phyloP scores from a whole-genome alignment of 2,888 invertebrate genomes.

The Sussaba pulchella region DNA sequence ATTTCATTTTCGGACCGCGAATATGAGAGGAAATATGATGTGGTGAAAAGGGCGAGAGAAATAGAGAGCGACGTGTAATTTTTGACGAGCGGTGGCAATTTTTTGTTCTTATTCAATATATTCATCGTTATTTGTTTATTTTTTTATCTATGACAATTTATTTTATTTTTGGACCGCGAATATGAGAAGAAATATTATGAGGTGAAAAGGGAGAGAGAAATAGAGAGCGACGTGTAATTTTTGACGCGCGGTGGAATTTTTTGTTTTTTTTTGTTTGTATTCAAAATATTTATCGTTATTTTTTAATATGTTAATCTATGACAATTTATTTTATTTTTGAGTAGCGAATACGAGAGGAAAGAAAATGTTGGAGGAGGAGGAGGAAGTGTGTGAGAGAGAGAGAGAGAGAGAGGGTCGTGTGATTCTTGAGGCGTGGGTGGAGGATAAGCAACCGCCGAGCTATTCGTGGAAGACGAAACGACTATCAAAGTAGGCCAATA shows the following conservation, averaged over 20 bases:
- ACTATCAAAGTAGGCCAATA: constrained; percentile 45
- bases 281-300: too few species aligned
- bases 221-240: too few species aligned
- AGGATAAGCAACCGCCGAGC: constrained; percentile 25
- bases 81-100: too few species aligned
- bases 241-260: too few species aligned
- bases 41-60: too few species aligned
- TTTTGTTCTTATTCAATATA: too few species aligned
- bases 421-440: constrained; percentile 55
- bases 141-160: constrained; percentile 5
- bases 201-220: too few species aligned
- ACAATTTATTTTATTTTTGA: constrained; percentile 1
- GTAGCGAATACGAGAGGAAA: neutral
- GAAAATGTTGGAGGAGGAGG: neutral
- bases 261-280: too few species aligned
- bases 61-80: too few species aligned
- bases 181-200: too few species aligned
- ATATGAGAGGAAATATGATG: too few species aligned
- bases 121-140: too few species aligned
- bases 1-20: neutral
- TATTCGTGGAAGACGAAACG: constrained; percentile 54
- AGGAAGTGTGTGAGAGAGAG: neutral
- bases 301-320: constrained; percentile 5
- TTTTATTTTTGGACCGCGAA: neutral
- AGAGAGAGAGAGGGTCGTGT: constrained; percentile 34